Base-by-base conservation (phyloP, 2,797 vertebrate genomes). In the Galago senegalensis region DNA sequence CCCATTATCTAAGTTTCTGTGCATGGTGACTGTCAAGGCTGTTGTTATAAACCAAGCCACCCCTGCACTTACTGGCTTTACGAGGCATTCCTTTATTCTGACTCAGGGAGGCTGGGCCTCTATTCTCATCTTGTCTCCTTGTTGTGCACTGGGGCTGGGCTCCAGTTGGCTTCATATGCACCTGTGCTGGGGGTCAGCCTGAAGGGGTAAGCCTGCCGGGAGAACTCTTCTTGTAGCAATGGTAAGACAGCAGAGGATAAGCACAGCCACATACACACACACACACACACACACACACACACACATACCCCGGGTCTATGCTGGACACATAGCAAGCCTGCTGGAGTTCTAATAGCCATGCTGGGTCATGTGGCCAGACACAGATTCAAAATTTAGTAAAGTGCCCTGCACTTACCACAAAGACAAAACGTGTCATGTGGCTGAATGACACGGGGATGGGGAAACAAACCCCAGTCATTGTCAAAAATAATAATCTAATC, bases 1-100 rank as follows among this genome's bases (percentile, higher is more conserved):
- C 31, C 16, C 63, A 93, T 69, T 95, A 83, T 82, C 81, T 89
- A 93, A 72, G 23, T 77, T 79, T 85, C 40, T 37, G 29, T 8
- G 79, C 49, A 40, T 56, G 31, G 67, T 46, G 11, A 72, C 27
- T 80, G 1, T 27, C 87, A 93, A 88, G 9, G 9, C 7, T 79
- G 20, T 88, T 92, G 21, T 31, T 84, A 2, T 90, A 65, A 90
- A 92, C 53, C 17, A 95, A 95, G 37, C 43, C 21, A 75, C 21
- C 31, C n/a, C 10, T 13, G 72, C 90, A 94, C 23, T 16, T 31
- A 83, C 27, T 73, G 53, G 10, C 27, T 76, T 85, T 79, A 56
- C 25, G 34, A 13, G 70, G 46, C 14, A 37, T 49, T 34, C 12
- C 40, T 77, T 83, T 67, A 34, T 80, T 72, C 37, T 87, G 34